A percentile compares a stretch with the other conserved stretches of the same genome.
Evolutionary conservation across 2,797 vertebrate species (phyloP).

Genomic region (Sebastes jordani): DNA sequence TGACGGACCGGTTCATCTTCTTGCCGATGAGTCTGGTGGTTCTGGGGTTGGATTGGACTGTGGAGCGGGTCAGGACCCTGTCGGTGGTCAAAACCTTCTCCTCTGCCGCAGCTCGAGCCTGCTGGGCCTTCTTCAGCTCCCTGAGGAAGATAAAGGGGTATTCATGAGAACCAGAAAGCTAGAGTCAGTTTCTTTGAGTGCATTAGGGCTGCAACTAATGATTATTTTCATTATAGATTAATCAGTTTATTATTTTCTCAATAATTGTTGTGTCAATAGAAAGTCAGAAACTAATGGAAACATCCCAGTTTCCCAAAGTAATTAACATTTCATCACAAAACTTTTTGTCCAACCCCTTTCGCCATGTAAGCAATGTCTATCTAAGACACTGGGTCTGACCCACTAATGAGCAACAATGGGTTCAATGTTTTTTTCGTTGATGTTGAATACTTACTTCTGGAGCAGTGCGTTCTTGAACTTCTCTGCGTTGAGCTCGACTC

Average conservation of each 20-base stretch:
- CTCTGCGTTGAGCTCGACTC: conserved; percentile 95
- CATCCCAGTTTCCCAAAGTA: neutral
- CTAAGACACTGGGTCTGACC: neutral
- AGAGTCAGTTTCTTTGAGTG: neutral
- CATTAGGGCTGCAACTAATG: neutral
- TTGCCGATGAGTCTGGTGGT: conserved; percentile 93
- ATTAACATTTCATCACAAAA: neutral
- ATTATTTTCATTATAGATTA: neutral
- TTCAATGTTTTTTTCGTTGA: neutral
- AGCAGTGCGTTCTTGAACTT: conserved; percentile 97
- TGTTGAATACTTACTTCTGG: conserved; percentile 87
- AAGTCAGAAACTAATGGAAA: neutral
- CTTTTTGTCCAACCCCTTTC: neutral
- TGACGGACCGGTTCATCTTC: conserved; percentile 97
- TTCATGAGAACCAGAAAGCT: neutral
- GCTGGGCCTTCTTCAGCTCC: conserved; percentile 97
- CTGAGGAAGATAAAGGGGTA: conserved; percentile 65
- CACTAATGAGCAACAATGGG: neutral
- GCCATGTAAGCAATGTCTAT: neutral
- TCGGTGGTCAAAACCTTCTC: conserved; percentile 92
- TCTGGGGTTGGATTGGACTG: conserved; percentile 86
- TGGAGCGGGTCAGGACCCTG: conserved; percentile 92
- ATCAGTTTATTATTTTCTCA: neutral
- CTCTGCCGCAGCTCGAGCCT: conserved; percentile 93
- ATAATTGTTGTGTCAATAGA: neutral